A percentile compares a stretch with the other conserved stretches of the same genome.
Evolutionary conservation across 2,888 invertebrate genomes (phyloP).

Genomic region (Rotaria socialis): DNA sequence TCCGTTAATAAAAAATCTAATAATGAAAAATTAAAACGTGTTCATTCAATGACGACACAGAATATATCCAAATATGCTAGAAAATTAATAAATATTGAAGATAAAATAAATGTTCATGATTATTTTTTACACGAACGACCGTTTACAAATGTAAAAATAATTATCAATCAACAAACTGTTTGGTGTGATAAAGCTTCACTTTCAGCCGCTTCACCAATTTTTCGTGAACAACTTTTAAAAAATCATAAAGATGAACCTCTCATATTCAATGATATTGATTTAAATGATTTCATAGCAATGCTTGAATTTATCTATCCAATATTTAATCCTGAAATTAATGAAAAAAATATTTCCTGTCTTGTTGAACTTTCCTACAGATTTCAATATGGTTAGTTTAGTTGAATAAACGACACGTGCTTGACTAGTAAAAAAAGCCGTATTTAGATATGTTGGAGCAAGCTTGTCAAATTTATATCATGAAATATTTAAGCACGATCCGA

Average conservation of each 20-base stretch:
- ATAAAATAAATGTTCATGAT: neutral
- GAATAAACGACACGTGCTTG: too few relatives aligned
- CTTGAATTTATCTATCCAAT: slow-evolving; percentile 15
- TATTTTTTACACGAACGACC: slow-evolving; percentile 24
- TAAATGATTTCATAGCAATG: neutral
- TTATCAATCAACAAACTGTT: neutral
- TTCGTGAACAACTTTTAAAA: neutral
- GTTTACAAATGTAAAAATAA: neutral
- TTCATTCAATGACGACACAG: neutral
- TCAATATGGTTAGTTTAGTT: neutral
- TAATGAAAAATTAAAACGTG: neutral
- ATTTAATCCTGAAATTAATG: slow-evolving; percentile 15
- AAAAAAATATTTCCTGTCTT: neutral
- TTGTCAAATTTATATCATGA: neutral
- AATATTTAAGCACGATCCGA: neutral
- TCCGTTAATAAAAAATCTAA: neutral
- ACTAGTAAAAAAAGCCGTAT: neutral
- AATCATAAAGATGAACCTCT: neutral
- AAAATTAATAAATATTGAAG: neutral
- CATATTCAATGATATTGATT: neutral
- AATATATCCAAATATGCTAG: neutral
- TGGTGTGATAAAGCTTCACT: neutral
- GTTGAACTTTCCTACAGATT: slow-evolving; percentile 18
- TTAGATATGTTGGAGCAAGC: neutral
- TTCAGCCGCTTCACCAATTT: neutral